Evolutionary conservation across 2,888 invertebrate species (phyloP).

Genomic region (Scaeva pyrastri): DNA sequence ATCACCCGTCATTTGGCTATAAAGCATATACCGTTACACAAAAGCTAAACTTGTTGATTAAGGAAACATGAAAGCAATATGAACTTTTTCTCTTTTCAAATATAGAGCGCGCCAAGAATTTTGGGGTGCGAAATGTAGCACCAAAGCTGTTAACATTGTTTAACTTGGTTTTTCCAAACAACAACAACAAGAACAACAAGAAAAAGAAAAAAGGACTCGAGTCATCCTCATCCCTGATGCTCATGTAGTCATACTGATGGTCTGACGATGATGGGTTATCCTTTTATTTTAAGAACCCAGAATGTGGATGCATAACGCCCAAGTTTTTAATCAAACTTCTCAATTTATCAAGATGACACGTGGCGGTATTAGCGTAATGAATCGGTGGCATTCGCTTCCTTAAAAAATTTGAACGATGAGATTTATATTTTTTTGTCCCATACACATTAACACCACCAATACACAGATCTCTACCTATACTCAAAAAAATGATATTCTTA

Average conservation of each 20-base stretch:
- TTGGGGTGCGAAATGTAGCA: constrained; percentile 73
- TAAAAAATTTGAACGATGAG: constrained; percentile 71
- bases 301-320: constrained; percentile 70
- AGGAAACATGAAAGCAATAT: constrained; percentile 61
- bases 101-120: too few relatives aligned
- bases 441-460: neutral
- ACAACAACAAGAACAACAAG: constrained; percentile 26
- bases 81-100: too few relatives aligned
- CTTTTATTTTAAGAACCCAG: constrained; percentile 52
- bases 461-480: neutral
- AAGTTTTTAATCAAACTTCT: constrained; percentile 78
- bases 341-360: constrained; percentile 79
- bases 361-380: constrained; percentile 78
- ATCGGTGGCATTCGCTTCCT: constrained; percentile 76
- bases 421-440: constrained; percentile 26
- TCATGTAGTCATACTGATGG: too few relatives aligned
- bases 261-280: constrained; percentile 54
- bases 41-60: constrained; percentile 76
- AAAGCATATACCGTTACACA: too few relatives aligned
- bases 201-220: constrained; percentile 24
- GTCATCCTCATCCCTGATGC: constrained; percentile 38
- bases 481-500: constrained; percentile 26
- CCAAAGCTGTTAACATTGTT: constrained; percentile 70
- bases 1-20: constrained; percentile 72
- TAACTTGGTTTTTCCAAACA: constrained; percentile 42